Conservation (phyloP, 2,797 vertebrate genomes). For the Macropus fuliginosus region DNA sequence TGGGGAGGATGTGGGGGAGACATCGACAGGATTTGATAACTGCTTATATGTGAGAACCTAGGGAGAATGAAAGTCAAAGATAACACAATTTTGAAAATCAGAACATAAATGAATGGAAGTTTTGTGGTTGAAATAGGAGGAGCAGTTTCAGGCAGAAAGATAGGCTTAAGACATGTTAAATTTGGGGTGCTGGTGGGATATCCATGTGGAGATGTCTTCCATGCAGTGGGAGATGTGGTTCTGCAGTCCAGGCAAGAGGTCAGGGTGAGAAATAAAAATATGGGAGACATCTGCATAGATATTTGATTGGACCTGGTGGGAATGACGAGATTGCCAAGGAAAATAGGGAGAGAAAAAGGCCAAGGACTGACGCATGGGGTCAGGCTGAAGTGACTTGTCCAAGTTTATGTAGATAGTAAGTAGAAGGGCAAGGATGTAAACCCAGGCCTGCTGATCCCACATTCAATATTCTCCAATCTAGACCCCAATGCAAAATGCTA, state of each 20-base stretch:
- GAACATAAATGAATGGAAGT: background rate
- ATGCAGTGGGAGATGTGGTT: background rate
- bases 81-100: background rate
- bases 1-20: background rate
- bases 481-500: background rate
- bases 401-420: too few relatives aligned
- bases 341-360: background rate
- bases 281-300: background rate
- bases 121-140: background rate
- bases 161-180: background rate
- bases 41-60: background rate
- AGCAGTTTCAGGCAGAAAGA: background rate
- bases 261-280: background rate
- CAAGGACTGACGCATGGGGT: background rate
- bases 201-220: background rate
- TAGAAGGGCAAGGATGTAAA: too few relatives aligned
- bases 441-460: background rate
- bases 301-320: background rate
- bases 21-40: background rate
- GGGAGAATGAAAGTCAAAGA: background rate
- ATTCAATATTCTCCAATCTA: background rate
- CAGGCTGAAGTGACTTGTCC: too few relatives aligned
- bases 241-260: background rate
- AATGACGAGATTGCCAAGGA: background rate
- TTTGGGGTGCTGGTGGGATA: background rate